phyloP scores from a whole-genome alignment of 2,888 invertebrate species.

The Axea sp. region DNA sequence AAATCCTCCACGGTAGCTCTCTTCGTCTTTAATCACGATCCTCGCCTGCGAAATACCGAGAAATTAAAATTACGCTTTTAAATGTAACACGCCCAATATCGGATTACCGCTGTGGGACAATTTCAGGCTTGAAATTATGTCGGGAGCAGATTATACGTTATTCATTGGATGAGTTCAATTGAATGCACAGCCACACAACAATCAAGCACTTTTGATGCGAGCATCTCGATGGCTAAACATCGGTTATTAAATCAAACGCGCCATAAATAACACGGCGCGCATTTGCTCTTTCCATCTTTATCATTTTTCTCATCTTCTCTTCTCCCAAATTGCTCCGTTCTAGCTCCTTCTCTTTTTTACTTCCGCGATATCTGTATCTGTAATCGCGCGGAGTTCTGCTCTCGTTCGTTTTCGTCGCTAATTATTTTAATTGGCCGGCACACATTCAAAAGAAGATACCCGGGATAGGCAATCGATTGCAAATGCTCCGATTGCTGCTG shows the following conservation, averaged over 20 bases:
- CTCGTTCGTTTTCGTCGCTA: constrained; percentile 78
- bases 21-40: not conserved
- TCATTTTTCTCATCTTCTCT: constrained; percentile 51
- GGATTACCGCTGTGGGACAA: constrained; percentile 27
- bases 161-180: constrained; percentile 45
- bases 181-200: constrained; percentile 41
- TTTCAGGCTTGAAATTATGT: constrained; percentile 32
- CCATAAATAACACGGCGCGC: constrained; percentile 67
- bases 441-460: constrained; percentile 77
- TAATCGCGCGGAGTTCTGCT: constrained; percentile 72
- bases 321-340: constrained; percentile 37
- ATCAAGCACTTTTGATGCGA: constrained; percentile 57
- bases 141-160: constrained; percentile 46
- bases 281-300: constrained; percentile 59
- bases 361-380: constrained; percentile 71
- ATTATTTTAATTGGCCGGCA: constrained; percentile 80
- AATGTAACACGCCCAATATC: constrained; percentile 24
- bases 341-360: constrained; percentile 56
- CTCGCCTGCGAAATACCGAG: not conserved
- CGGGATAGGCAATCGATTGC: constrained; percentile 67
- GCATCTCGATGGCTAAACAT: constrained; percentile 62
- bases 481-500: constrained; percentile 68
- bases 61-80: constrained; percentile 13
- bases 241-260: constrained; percentile 71
- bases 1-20: not conserved